Percentiles rank a stretch among this genome's conserved stretches.
phyloP scores from a whole-genome alignment of 2,888 invertebrate species.

The Eustalomyia histrio region DNA sequence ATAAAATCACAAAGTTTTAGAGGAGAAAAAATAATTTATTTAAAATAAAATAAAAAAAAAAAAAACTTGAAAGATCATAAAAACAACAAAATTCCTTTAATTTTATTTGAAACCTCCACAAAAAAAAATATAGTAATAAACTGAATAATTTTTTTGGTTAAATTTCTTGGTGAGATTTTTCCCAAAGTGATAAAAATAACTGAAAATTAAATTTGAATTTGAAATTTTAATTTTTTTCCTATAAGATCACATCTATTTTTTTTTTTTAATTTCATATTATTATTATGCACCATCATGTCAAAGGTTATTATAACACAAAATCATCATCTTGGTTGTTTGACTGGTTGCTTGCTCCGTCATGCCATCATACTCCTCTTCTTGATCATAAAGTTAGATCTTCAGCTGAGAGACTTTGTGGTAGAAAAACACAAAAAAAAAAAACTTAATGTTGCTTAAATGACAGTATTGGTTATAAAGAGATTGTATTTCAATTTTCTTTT shows the following conservation, averaged over 20 bases:
- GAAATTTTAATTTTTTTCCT: constrained; percentile 47
- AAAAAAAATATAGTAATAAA: not conserved
- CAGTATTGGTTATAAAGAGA: constrained; percentile 36
- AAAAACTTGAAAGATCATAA: not conserved
- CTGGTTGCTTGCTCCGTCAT: not conserved
- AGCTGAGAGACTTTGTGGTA: not conserved
- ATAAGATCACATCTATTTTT: constrained; percentile 17
- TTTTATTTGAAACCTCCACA: not conserved
- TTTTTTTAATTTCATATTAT: constrained; percentile 5
- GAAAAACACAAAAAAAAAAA: not conserved
- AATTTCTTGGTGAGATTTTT: constrained; percentile 50
- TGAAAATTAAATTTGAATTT: constrained; percentile 53
- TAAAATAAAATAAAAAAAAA: constrained; percentile 14
- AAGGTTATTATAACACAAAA: constrained; percentile 65
- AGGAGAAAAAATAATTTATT: constrained; percentile 14
- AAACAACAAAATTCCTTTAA: not conserved
- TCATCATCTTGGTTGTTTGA: constrained; percentile 19
- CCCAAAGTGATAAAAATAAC: constrained; percentile 53
- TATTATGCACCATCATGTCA: constrained; percentile 50
- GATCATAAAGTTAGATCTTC: not conserved
- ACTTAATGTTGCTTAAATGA: constrained; percentile 30
- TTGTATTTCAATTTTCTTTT: constrained; percentile 48
- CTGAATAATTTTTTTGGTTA: not conserved
- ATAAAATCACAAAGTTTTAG: constrained; percentile 38
- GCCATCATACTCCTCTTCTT: constrained; percentile 10